Percentiles rank a stretch among this genome's conserved stretches.
Evolutionary conservation across 1,140 invertebrate species (phyloP).

Genomic region (Leucophenga varia): DNA sequence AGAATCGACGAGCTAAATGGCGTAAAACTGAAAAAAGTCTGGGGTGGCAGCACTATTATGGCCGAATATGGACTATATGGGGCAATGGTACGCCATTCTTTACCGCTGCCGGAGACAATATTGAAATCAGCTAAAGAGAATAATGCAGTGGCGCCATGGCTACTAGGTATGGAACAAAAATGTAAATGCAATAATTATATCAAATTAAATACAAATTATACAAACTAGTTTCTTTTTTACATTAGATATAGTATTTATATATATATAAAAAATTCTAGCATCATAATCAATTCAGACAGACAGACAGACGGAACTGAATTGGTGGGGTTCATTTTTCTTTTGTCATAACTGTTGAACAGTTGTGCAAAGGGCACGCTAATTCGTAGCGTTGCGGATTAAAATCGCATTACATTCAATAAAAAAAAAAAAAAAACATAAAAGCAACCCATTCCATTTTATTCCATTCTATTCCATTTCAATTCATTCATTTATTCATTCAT

Average conservation of each 20-base stretch:
- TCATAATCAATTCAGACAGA: too few relatives aligned
- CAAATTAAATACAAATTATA: slow-evolving; percentile 17
- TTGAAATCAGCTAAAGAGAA: slow-evolving; percentile 94
- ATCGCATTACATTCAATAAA: too few relatives aligned
- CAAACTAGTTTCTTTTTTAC: background rate
- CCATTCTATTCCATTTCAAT: background rate
- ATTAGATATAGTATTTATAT: too few relatives aligned
- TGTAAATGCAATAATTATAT: slow-evolving; percentile 57
- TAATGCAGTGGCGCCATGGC: slow-evolving; percentile 94
- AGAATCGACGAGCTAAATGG: slow-evolving; percentile 98
- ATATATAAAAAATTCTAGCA: too few relatives aligned
- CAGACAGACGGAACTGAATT: too few relatives aligned
- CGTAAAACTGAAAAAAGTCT: slow-evolving; percentile 99
- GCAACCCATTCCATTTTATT: background rate
- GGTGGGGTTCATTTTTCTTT: too few relatives aligned
- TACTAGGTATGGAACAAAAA: slow-evolving; percentile 94
- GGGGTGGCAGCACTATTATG: slow-evolving; percentile 99
- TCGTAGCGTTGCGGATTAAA: too few relatives aligned
- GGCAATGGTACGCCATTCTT: slow-evolving; percentile 96
- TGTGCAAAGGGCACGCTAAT: too few relatives aligned
- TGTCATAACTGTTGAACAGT: too few relatives aligned
- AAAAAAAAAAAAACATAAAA: background rate
- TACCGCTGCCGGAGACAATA: slow-evolving; percentile 96
- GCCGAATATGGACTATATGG: slow-evolving; percentile 99
- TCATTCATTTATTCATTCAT: too few relatives aligned